Evolutionary conservation across 2,113 vertebrate species (phyloP), one percentile per base, ranked within the genome.

Genomic region (Cyprinodon variegatus): DNA sequence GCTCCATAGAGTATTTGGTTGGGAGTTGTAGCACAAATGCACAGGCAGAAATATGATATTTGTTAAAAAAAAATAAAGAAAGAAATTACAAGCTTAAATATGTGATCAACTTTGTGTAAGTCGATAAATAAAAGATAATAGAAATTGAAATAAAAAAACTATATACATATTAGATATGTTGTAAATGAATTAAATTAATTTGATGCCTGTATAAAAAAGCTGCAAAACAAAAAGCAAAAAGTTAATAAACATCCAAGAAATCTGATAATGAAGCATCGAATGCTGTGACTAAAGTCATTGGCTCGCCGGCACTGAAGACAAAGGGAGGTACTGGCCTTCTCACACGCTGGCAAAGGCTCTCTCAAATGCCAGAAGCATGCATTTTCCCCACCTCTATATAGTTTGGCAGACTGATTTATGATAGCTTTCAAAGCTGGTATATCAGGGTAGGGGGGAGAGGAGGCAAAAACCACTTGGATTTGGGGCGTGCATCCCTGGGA

Each of bases 381-480:
- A 85, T 87, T 83, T 84, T 72, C 62, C 76, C 78, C 79, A 77
- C 69, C 61, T 75, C 83, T 74, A 83, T 82, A 79, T 83, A 92
- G 81, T 89, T 87, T 83, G 85, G 78, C 82, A 71, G 79, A 63
- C 88, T 88, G 88, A 91, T 90, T 91, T 89, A 90, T 87, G 86
- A 85, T 86, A 63, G 82, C 83, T 89, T 90, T 90, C 85, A 89
- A 81, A 86, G 83, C 65, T 78, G 37, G 20, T 78, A 40, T 82
- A 87, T 87, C 89, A 89, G 88, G 85, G 64, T 46, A 61, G 64
- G n/a, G 61, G 61, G 69, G 82, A 40, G 78, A 82, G 84, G 57
- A 46, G 70, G 79, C 71, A 91, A 83, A 79, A 86, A 82, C 77
- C 77, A 65, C 37, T n/a, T 75, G n/a, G 74, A 65, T 57, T 81